phyloP scores from a whole-genome alignment of 2,113 vertebrate genomes.

The Crocuta crocuta region DNA sequence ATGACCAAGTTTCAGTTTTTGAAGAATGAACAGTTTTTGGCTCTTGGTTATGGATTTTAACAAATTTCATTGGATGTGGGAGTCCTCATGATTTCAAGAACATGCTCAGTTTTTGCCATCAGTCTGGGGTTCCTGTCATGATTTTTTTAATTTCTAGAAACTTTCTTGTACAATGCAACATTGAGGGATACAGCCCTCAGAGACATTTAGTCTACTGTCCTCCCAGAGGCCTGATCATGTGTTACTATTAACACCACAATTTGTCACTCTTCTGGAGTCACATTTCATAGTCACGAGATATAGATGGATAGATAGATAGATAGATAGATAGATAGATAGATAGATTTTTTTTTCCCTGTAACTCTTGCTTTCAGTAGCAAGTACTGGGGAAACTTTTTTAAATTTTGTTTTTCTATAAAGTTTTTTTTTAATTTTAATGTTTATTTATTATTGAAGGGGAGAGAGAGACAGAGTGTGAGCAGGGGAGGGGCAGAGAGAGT shows the following conservation, averaged over 20 bases:
- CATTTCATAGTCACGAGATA: background rate
- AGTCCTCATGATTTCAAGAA: background rate
- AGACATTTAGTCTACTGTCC: background rate
- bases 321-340: too few relatives aligned
- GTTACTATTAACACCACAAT: background rate
- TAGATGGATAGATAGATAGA: too few relatives aligned
- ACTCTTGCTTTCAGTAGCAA: background rate
- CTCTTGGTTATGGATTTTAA: background rate
- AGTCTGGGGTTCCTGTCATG: background rate
- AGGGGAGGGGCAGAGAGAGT: too few relatives aligned
- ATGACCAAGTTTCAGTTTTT: background rate
- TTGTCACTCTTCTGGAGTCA: background rate
- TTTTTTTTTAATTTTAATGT: too few relatives aligned
- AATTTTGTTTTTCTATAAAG: too few relatives aligned
- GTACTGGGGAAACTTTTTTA: background rate
- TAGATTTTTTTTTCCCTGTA: background rate
- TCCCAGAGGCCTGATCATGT: background rate
- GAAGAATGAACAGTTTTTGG: background rate
- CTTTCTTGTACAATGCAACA: background rate
- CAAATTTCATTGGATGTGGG: background rate
- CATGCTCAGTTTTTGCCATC: background rate
- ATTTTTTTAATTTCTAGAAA: background rate
- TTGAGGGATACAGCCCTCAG: background rate
- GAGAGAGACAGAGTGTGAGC: too few relatives aligned
- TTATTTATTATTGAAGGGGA: too few relatives aligned